Base-by-base conservation (phyloP, 2,113 vertebrate species). In the Gobiocypris rarus region DNA sequence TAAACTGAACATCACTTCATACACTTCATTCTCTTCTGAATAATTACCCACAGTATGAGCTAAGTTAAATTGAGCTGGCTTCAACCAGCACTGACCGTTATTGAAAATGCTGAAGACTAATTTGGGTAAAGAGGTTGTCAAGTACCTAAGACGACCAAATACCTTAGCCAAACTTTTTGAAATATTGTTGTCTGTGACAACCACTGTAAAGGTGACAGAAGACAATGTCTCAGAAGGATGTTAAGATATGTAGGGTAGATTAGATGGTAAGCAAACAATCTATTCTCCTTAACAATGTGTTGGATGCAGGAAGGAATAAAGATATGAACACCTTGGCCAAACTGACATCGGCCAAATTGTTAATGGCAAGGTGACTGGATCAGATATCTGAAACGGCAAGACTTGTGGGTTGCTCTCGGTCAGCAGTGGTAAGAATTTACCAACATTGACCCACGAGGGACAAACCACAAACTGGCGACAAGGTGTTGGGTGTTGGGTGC, bases 21-120 rank as follows among this genome's bases (percentile, higher is more conserved):
- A 45, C 38, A 28, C 56, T 71, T 76, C 10, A 17, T 81, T 82
- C 26, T 14, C 38, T 56, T n/a, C 38, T 13, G 11, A 73, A 45
- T 87, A 87, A 79, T 85, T 83, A 82, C 79, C 43, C 65, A 85
- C 77, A 76, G 63, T 78, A 7, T 52, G 69, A 63, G 75, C 26
- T 31, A 69, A 79, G 41, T 38, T 59, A 43, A 79, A 11, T n/a
- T 9, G 45, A 41, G 26, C n/a, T 17, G 70, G 15, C 70, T 41
- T 71, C 56, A 54, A 28, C 5, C 31, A 4, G 7, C 26, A 1
- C 65, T n/a, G 78, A 75, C 31, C 24, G 8, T 28, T 81, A 41
- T 8, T 41, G 26, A 6, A 58, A 28, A 78, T 69, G 58, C 34
- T 67, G 58, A 79, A 81, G 69, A 67, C 45, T 48, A 34, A 24